These are phyloP conservation scores for Zoanthus solanderi DNA, from an alignment of 92 coral and sea anemone species.

Conservation along the genomic window DNA sequence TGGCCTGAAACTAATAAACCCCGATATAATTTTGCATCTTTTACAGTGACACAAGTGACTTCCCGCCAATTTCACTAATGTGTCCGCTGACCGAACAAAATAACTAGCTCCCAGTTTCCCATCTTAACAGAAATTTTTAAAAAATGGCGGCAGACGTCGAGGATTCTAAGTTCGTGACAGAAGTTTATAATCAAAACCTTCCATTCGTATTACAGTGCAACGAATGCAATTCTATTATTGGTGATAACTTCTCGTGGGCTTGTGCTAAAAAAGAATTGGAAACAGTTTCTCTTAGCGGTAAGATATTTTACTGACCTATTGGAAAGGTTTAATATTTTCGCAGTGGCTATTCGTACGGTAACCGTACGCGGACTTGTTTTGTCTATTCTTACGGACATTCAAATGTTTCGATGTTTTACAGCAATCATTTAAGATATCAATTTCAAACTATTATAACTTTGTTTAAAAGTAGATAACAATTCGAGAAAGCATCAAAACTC, in stretches of 20 bases:
- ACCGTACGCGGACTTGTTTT: too few species aligned
- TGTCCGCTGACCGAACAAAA: constrained; percentile 29
- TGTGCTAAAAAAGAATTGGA: constrained; percentile 53
- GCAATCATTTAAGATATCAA: too few species aligned
- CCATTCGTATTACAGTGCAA: constrained; percentile 63
- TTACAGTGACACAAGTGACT: background rate
- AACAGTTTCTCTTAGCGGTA: constrained; percentile 49
- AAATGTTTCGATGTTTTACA: too few species aligned
- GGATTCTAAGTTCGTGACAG: constrained; percentile 11
- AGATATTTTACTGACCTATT: background rate
- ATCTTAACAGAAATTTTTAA: too few species aligned
- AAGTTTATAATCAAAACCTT: background rate
- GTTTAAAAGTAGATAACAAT: too few species aligned
- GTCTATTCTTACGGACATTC: too few species aligned
- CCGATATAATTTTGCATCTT: background rate
- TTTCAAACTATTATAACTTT: too few species aligned
- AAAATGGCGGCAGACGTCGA: constrained; percentile 44
- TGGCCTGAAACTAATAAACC: background rate
- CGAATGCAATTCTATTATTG: constrained; percentile 52
- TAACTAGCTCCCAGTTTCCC: constrained; percentile 13
- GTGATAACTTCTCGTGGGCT: constrained; percentile 62
- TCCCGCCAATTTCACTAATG: constrained; percentile 31
- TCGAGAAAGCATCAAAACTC: too few species aligned
- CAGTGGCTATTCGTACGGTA: too few species aligned
- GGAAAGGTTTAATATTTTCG: background rate